A percentile compares a stretch with the other conserved stretches of the same genome.
Evolutionary conservation across 30 jellyfish, hydroid and myxozoan genomes (phyloP).

Genomic region (Aurelia coerulea): DNA sequence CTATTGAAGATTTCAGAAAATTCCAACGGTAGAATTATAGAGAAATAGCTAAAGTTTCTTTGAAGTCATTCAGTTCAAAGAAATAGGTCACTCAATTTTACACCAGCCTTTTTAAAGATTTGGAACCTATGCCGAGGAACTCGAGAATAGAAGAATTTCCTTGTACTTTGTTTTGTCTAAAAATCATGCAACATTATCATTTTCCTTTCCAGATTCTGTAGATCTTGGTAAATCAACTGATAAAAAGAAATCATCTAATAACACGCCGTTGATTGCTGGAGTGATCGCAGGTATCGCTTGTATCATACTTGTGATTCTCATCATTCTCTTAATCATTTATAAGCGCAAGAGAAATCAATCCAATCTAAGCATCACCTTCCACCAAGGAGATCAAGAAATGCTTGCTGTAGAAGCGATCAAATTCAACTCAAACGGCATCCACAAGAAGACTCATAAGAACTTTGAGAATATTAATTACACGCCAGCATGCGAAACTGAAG

Average conservation of each 20-base stretch:
- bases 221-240: neutral
- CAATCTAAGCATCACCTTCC: constrained; percentile 54
- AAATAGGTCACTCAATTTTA: too few species aligned
- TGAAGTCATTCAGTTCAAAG: too few species aligned
- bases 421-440: constrained; percentile 42
- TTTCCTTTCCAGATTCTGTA: constrained; percentile 27
- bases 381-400: constrained; percentile 43
- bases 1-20: too few species aligned
- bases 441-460: constrained; percentile 53
- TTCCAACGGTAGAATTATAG: too few species aligned
- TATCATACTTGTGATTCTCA: constrained; percentile 28
- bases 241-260: constrained; percentile 3
- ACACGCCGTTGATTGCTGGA: constrained; percentile 52
- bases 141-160: neutral
- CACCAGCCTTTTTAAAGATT: too few species aligned
- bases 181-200: neutral
- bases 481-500: constrained; percentile 69
- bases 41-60: too few species aligned
- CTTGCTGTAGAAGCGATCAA: constrained; percentile 35
- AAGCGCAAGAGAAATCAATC: constrained; percentile 46
- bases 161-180: neutral
- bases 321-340: constrained; percentile 39
- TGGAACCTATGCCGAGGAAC: neutral
- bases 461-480: constrained; percentile 73
- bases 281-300: constrained; percentile 57